These are phyloP conservation scores for Sylvietta virens DNA, from an alignment of 2,113 vertebrate species.

Conservation along the genomic window DNA sequence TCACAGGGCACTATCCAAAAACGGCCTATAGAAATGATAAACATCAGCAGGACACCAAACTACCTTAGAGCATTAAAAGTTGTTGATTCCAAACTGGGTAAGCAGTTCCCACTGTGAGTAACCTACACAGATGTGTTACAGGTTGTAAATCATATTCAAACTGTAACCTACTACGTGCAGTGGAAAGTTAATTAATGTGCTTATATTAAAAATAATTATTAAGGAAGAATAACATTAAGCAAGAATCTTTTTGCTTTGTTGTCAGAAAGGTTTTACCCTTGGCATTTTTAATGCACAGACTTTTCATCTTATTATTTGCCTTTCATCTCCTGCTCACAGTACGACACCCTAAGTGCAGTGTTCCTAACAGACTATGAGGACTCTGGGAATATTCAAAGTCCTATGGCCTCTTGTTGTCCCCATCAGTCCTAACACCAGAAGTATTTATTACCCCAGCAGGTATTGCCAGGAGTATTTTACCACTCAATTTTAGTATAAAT, in stretches of 20 bases:
- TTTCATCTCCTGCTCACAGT: slow-evolving; percentile 5
- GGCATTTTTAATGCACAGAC: background rate
- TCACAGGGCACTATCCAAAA: background rate
- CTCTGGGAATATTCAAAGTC: background rate
- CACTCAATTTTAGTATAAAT: background rate
- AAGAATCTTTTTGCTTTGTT: slow-evolving; percentile 10
- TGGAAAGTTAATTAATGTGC: background rate
- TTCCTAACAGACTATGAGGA: background rate
- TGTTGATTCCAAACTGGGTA: background rate
- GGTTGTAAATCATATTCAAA: background rate
- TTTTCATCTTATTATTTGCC: background rate
- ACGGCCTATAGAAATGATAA: background rate
- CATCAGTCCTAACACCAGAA: background rate
- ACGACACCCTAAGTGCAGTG: background rate
- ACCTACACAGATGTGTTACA: background rate
- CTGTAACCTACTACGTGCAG: background rate
- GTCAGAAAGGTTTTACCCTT: background rate
- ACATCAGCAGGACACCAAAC: background rate
- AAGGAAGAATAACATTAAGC: background rate
- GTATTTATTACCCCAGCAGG: background rate
- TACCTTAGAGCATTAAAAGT: background rate
- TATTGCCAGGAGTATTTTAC: background rate
- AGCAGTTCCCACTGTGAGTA: background rate
- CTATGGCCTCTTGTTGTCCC: background rate
- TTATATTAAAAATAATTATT: background rate